Base-by-base conservation (phyloP, 2,113 vertebrate genomes). In the Agelaius tricolor region DNA sequence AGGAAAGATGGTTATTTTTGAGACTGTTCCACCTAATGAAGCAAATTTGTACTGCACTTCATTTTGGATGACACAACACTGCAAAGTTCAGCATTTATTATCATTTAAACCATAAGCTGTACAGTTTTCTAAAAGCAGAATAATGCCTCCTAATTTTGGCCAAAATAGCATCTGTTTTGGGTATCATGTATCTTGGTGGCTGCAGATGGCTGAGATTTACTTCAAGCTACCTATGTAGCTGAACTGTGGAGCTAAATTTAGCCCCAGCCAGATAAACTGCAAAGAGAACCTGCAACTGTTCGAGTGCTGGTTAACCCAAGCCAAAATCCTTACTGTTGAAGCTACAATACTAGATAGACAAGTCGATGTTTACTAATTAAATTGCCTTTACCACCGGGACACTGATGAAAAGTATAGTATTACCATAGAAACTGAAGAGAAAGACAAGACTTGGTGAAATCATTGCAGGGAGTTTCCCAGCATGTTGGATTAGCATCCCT, bases 401-500 rank as follows among this genome's bases (percentile, higher is more conserved):
- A 51, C 1, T 26, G 23, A 69, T 37, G 14, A 7, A 67, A 63
- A 31, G 41, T 28, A 67, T 4, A 17, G 18, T 73, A 21, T 80
- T 87, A 69, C 18, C 58, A 68, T 1, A 63, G 78, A 58, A 69
- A 69, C 41, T 73, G 69, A 62, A 65, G 44, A 77, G 37, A 72
- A 75, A 79, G 39, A 19, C 13, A 30, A 24, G 23, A 13, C 8
- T 47, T n/a, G 16, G 49, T 76, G 41, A 57, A 79, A 43, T 0
- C 0, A 80, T 62, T 76, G 37, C 26, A 44, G 15, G 5, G 31
- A 51, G 22, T 1, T 61, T 83, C 23, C 7, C 54, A 55, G 28
- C 23, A 28, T 0, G 0, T 1, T 2, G 3, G 12, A 55, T 46
- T 22, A 68, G n/a, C 26, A 22, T 9, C 13, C 28, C n/a, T 54